Evolutionary conservation across 2,888 invertebrate genomes (phyloP), one percentile per base, ranked within the genome.

Genomic region (Prosapia bicincta): DNA sequence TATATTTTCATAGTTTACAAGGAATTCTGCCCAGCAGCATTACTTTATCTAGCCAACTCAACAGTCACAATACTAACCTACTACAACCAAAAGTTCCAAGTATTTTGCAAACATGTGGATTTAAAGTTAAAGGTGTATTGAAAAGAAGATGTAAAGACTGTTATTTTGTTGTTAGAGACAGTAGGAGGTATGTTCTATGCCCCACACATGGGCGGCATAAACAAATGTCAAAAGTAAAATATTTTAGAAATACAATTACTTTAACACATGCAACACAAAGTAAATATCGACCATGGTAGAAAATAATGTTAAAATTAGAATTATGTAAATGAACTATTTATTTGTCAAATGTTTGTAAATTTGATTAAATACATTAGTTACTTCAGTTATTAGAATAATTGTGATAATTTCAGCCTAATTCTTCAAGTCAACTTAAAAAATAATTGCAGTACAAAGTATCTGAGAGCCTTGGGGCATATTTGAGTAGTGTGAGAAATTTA

Each of bases 121-220:
- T 95, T 81, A 95, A 96, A 87, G 88, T 92, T 15, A 2, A 92
- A 90, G 82, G 92, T 92, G 5, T 84, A 84, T 85, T 94, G 30
- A 88, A 87, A 76, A 87, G 90, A 74, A 89, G 96, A 65, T 96
- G 96, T 83, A 91, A 91, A 84, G 91, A 92, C 81, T 96, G 96
- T 83, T 93, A 91, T 81, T 88, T 92, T 82, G 91, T 93, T 13
- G 86, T 88, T 66, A 85, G 92, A 75, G 87, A 93, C 81, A 89
- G 91, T 80, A 88, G 93, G 76, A 83, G 89, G 80, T 92, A 90
- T 84, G 90, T 93, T 66, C 89, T 93, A 79, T 96, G 96, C 81
- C 91, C 90, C 74, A 90, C 90, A 28, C 90, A 90, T 82, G 91
- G 91, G 25, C 88, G 95, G 43, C 96, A 96, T 83, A 96, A 96